phyloP scores from a whole-genome alignment of 2,113 vertebrate species.

The Atractosteus spatula region DNA sequence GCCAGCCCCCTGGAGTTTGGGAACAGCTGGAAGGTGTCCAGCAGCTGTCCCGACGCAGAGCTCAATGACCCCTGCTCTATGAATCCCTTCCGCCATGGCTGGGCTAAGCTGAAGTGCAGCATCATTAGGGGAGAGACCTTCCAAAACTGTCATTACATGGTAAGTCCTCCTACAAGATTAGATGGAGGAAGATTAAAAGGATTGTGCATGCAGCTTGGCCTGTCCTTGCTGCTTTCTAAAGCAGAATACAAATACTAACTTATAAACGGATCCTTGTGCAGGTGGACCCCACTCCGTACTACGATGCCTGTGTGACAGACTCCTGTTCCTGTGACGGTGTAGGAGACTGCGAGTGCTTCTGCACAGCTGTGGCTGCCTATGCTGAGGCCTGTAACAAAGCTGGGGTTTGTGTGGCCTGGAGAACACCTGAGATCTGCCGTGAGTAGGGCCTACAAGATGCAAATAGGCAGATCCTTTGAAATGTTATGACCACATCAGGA shows the following conservation, averaged over 20 bases:
- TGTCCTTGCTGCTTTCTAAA: too few species aligned
- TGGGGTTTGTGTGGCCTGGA: constrained; percentile 68
- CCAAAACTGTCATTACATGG: constrained; percentile 76
- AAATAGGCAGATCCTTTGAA: background rate
- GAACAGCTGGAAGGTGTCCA: constrained; percentile 86
- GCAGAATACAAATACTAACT: background rate
- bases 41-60: constrained; percentile 69
- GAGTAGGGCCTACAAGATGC: constrained; percentile 36
- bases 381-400: constrained; percentile 72
- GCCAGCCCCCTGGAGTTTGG: constrained; percentile 72
- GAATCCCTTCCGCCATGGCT: constrained; percentile 71
- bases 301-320: constrained; percentile 71
- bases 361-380: constrained; percentile 73
- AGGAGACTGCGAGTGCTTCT: constrained; percentile 76
- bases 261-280: constrained; percentile 27
- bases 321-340: constrained; percentile 71
- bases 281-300: constrained; percentile 55
- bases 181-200: too few species aligned
- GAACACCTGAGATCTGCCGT: constrained; percentile 75
- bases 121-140: constrained; percentile 77
- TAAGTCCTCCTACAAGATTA: constrained; percentile 36
- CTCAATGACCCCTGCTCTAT: constrained; percentile 51
- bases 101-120: constrained; percentile 83
- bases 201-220: too few species aligned
- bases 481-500: too few species aligned